These are phyloP conservation scores for Chloromyia formosa DNA, from an alignment of 2,888 invertebrate genomes.

Conservation along the genomic window DNA sequence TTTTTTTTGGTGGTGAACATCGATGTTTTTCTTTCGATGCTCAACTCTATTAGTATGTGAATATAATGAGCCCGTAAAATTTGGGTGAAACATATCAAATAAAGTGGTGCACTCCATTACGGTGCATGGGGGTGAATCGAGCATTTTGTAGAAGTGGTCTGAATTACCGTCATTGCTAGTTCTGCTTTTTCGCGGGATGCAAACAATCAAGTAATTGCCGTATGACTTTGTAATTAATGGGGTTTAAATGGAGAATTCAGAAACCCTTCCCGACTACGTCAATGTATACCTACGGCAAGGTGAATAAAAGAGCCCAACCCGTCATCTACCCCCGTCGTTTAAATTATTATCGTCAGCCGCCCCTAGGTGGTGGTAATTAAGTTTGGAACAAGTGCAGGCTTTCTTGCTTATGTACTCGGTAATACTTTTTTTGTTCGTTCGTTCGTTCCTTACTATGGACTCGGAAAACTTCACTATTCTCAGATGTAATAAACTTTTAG, in stretches of 20 bases:
- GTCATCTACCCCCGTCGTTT: no score
- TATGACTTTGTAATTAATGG: conserved; percentile 39
- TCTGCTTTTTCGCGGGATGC: background rate
- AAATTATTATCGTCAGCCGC: no score
- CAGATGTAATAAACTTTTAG: conserved; percentile 4
- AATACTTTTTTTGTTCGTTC: no score
- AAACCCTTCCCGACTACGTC: no score
- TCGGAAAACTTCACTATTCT: conserved; percentile 17
- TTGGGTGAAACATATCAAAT: conserved; percentile 19
- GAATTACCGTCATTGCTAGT: background rate
- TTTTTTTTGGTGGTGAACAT: no score
- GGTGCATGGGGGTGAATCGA: background rate
- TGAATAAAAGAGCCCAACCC: no score
- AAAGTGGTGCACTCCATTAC: conserved; percentile 22
- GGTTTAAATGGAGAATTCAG: conserved; percentile 14
- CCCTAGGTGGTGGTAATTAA: conserved; percentile 12
- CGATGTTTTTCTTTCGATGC: background rate
- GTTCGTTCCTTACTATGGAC: no score
- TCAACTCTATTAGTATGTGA: background rate
- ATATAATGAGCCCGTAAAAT: background rate
- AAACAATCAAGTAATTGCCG: conserved; percentile 37
- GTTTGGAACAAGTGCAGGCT: conserved; percentile 14
- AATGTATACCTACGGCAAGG: no score
- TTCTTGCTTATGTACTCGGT: background rate
- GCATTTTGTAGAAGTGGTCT: background rate